These are phyloP conservation scores for Orthosia gracilis DNA, from an alignment of 2,888 invertebrate species.

Conservation along the genomic window DNA sequence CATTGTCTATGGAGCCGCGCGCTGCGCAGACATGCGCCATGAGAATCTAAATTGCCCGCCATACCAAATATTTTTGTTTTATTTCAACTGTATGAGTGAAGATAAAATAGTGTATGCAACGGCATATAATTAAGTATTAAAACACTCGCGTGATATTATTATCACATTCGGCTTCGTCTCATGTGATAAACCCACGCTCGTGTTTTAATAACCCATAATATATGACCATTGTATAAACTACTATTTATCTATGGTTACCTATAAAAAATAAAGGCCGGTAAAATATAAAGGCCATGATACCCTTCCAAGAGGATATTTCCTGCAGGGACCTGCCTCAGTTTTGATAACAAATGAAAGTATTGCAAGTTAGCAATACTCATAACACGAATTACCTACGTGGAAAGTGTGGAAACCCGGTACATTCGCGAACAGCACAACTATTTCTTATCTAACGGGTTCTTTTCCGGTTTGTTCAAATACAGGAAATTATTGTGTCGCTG, in stretches of 20 bases:
- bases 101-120: too few species aligned
- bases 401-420: not conserved
- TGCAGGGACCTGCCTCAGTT: not conserved
- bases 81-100: too few species aligned
- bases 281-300: not conserved
- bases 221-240: too few species aligned
- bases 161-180: too few species aligned
- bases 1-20: too few species aligned
- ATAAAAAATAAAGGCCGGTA: not conserved
- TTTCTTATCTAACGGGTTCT: slow-evolving; percentile 13
- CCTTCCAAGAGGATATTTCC: not conserved
- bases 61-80: too few species aligned
- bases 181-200: too few species aligned
- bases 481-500: slow-evolving; percentile 27
- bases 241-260: not conserved
- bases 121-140: too few species aligned
- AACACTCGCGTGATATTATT: too few species aligned
- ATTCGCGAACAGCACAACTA: not conserved
- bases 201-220: too few species aligned
- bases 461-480: slow-evolving; percentile 22
- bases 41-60: too few species aligned
- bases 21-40: too few species aligned
- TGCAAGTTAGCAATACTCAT: not conserved
- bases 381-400: not conserved
- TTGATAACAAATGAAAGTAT: not conserved